Evolutionary conservation across 1,140 invertebrate species (phyloP).

Genomic region (Pachypsylla venusta): DNA sequence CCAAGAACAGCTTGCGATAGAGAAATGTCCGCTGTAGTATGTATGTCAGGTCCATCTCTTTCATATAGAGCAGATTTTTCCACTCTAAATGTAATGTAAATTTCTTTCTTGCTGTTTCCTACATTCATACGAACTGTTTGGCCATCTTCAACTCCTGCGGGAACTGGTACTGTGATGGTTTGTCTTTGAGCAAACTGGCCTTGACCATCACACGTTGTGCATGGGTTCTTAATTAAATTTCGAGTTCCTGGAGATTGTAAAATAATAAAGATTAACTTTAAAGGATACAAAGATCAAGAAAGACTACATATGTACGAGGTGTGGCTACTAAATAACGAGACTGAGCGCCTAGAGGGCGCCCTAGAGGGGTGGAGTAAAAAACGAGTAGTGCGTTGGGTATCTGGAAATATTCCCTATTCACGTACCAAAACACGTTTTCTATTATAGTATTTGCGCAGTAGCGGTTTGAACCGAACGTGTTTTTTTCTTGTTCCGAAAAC

Average conservation of each 20-base stretch:
- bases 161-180: constrained; percentile 85
- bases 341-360: too few species aligned
- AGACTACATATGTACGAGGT: too few species aligned
- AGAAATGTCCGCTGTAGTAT: constrained; percentile 73
- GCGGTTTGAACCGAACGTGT: too few species aligned
- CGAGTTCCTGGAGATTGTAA: constrained; percentile 37
- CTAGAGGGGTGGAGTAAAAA: too few species aligned
- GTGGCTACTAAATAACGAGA: too few species aligned
- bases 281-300: too few species aligned
- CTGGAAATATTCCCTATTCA: too few species aligned
- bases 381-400: too few species aligned
- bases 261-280: too few species aligned
- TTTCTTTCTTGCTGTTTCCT: constrained; percentile 59
- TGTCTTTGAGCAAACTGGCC: constrained; percentile 80
- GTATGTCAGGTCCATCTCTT: constrained; percentile 85
- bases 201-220: constrained; percentile 83
- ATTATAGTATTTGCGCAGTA: too few species aligned
- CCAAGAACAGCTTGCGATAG: constrained; percentile 86
- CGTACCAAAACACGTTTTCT: too few species aligned
- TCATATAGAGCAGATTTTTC: constrained; percentile 80
- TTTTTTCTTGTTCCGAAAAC: too few species aligned
- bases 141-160: constrained; percentile 88
- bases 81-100: constrained; percentile 88
- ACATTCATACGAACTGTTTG: constrained; percentile 89
- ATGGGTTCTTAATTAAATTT: constrained; percentile 79